Base-by-base conservation (phyloP, 1,140 invertebrate species). In the Sitophilus oryzae region DNA sequence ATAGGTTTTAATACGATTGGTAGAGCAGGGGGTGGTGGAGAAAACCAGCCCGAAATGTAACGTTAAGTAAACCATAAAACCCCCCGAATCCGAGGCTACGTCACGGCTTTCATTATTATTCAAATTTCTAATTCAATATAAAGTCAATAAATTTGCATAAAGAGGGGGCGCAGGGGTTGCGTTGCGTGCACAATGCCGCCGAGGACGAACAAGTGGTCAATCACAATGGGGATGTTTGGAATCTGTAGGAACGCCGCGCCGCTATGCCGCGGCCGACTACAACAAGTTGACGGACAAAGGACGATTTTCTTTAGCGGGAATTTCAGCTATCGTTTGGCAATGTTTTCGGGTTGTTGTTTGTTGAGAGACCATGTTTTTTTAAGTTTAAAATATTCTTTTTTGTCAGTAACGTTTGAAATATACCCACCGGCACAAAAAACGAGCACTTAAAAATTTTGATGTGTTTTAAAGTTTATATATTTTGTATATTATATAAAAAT, bases 81-180 rank as follows among this genome's bases (percentile, higher is more conserved):
- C 58, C 60, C 56, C 60, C 44, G 52, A 53, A 52, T 63, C 42
- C 40, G 43, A 52, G 41, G 50, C 58, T 59, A 37, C 62, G 60
- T 65, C 62, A 64, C 50, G 54, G 58, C 47, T 52, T 14, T 46
- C 58, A 65, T 66, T 66, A 61, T 66, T 63, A 66, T 66, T 66
- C 65, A 66, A 66, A 66, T 66, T 65, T 65, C 62, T 65, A 66
- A 66, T 66, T 66, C 65, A 65, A 66, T 66, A 65, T 63, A 50
- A 60, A 63, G 65, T 56, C 52, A 64, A 65, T 65, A 65, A 63
- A 66, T 66, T 66, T 64, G 61, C 64, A 66, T 66, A 66, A 63
- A 61, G 61, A 61, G 14, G 37, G n/a, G n/a, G n/a, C n/a, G n/a
- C n/a, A 35, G 57, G 65, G 64, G 64, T 62, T 54, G 56, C 52